phyloP scores from a whole-genome alignment of 2,113 vertebrate species.

The Struthidea cinerea region DNA sequence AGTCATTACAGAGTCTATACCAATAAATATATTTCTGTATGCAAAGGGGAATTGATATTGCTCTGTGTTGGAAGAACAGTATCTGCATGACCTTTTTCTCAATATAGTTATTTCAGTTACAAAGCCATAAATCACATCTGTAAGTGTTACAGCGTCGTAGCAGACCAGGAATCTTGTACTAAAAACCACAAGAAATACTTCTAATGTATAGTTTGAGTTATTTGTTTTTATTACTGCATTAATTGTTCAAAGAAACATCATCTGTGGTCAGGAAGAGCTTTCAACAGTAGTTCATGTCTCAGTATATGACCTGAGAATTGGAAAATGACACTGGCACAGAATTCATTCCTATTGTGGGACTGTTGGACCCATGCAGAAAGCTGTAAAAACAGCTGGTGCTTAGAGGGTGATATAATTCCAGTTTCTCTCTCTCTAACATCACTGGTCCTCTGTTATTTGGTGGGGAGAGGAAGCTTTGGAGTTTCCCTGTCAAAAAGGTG shows the following conservation, averaged over 20 bases:
- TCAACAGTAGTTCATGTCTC: neutral
- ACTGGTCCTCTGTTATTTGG: neutral
- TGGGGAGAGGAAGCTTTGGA: neutral
- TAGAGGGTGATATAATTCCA: neutral
- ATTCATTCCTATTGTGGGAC: neutral
- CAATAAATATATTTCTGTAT: neutral
- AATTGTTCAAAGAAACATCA: neutral
- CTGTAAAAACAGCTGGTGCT: neutral
- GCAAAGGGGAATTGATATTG: neutral
- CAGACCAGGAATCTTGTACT: neutral
- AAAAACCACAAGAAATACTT: neutral
- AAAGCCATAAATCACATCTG: neutral
- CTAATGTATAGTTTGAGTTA: neutral
- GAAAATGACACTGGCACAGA: neutral
- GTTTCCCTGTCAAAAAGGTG: neutral
- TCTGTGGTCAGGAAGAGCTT: neutral
- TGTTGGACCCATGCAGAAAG: neutral
- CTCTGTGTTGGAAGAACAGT: neutral
- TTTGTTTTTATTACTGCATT: neutral
- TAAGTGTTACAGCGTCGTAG: neutral
- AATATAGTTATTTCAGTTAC: neutral
- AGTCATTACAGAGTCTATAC: neutral
- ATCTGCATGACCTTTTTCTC: neutral
- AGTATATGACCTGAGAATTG: neutral
- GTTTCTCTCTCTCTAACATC: neutral